Conservation (phyloP, 2,888 invertebrate species). For the Antheraea yamamai region DNA sequence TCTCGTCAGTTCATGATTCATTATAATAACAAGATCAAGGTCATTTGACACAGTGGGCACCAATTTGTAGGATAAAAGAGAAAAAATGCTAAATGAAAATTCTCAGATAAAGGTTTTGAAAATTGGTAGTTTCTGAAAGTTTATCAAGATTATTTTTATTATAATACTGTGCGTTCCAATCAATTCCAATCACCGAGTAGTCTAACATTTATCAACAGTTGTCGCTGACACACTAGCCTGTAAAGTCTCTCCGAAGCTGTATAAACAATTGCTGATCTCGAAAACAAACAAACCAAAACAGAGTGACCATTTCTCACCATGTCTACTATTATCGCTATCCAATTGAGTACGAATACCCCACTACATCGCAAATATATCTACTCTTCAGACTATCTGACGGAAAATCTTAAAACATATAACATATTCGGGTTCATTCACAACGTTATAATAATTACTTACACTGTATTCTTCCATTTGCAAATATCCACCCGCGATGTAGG, state of each 20-base stretch:
- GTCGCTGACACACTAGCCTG: too few relatives aligned
- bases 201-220: too few relatives aligned
- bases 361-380: background rate
- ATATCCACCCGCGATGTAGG: background rate
- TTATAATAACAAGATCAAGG: background rate
- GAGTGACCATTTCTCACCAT: too few relatives aligned
- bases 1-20: background rate
- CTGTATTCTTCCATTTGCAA: slow-evolving; percentile 1
- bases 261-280: too few relatives aligned
- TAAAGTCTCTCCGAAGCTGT: too few relatives aligned
- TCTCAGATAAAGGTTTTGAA: background rate
- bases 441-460: slow-evolving; percentile 3
- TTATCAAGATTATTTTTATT: background rate
- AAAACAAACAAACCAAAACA: too few relatives aligned
- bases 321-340: too few relatives aligned
- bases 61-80: background rate
- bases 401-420: background rate
- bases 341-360: too few relatives aligned
- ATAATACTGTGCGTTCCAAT: too few relatives aligned
- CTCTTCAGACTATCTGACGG: background rate
- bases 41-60: background rate
- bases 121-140: background rate
- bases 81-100: background rate
- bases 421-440: background rate
- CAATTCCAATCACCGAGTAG: too few relatives aligned